Conservation (phyloP, 2,888 invertebrate species). For the Clunio marinus region DNA sequence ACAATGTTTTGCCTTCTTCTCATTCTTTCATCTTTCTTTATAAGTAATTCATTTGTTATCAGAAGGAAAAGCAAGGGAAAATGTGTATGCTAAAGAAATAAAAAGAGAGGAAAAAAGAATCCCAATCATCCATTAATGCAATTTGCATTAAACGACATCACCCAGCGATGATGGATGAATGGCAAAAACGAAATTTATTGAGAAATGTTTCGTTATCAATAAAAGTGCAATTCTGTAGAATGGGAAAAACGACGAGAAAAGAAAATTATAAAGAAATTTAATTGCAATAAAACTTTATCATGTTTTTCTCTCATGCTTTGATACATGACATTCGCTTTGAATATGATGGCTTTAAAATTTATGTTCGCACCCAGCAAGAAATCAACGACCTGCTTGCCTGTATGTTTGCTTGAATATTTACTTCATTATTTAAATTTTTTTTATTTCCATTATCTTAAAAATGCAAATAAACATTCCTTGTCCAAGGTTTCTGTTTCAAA, state of each 20-base stretch:
- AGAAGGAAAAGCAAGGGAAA: background rate
- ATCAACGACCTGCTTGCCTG: too few relatives aligned
- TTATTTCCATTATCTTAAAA: too few relatives aligned
- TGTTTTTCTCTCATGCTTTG: slow-evolving; percentile 6
- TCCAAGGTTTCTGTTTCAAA: too few relatives aligned
- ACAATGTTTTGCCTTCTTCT: slow-evolving; percentile 5
- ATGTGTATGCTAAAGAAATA: too few relatives aligned
- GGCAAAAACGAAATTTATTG: slow-evolving; percentile 12
- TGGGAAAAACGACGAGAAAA: background rate
- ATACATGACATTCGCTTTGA: slow-evolving; percentile 10
- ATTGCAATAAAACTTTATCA: slow-evolving; percentile 11
- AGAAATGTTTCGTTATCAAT: slow-evolving; percentile 12
- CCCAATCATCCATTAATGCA: slow-evolving; percentile 24
- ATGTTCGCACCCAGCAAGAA: background rate
- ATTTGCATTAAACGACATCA: slow-evolving; percentile 22
- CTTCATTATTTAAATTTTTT: too few relatives aligned
- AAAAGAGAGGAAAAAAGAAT: slow-evolving; percentile 9
- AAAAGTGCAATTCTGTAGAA: slow-evolving; percentile 2
- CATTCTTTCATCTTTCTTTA: background rate
- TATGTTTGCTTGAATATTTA: too few relatives aligned
- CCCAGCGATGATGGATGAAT: slow-evolving; percentile 10
- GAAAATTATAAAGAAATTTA: slow-evolving; percentile 20
- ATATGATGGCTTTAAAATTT: slow-evolving; percentile 14
- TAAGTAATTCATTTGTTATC: slow-evolving; percentile 14
- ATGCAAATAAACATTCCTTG: too few relatives aligned